Percentiles rank a stretch among this genome's conserved stretches.
These are phyloP conservation scores for Polydrusus pterygomalis DNA, from an alignment of 2,888 invertebrate species.

Conservation along the genomic window DNA sequence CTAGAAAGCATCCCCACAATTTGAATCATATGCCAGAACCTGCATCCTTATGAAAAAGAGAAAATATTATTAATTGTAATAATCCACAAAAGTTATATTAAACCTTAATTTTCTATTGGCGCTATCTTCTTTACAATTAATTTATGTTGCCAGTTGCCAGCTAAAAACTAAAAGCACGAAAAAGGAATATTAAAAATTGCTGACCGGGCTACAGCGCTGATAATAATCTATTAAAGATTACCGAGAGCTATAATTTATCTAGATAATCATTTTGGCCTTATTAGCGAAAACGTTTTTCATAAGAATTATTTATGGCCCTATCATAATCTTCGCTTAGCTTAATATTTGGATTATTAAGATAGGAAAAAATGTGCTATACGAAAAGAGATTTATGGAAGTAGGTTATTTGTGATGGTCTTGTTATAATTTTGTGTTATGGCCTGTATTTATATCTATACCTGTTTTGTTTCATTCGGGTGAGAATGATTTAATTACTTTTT, in stretches of 20 bases:
- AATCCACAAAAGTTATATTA: not conserved
- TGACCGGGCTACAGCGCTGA: constrained; percentile 32
- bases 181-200: constrained; percentile 37
- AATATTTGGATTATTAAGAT: constrained; percentile 48
- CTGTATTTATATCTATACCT: too few species aligned
- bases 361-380: constrained; percentile 25
- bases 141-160: constrained; percentile 16
- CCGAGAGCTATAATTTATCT: constrained; percentile 48
- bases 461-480: too few species aligned
- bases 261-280: constrained; percentile 51
- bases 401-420: not conserved
- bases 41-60: too few species aligned
- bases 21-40: too few species aligned
- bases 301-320: constrained; percentile 43
- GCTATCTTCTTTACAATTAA: constrained; percentile 17
- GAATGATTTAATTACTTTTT: too few species aligned
- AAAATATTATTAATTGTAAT: too few species aligned
- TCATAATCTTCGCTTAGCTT: constrained; percentile 45
- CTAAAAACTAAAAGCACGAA: constrained; percentile 27
- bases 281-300: constrained; percentile 48
- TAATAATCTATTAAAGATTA: constrained; percentile 53
- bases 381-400: not conserved
- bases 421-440: not conserved
- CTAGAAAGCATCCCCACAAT: too few species aligned
- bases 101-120: not conserved